These are phyloP conservation scores for Calypte anna DNA, from an alignment of 2,113 vertebrate species.

Conservation along the genomic window DNA sequence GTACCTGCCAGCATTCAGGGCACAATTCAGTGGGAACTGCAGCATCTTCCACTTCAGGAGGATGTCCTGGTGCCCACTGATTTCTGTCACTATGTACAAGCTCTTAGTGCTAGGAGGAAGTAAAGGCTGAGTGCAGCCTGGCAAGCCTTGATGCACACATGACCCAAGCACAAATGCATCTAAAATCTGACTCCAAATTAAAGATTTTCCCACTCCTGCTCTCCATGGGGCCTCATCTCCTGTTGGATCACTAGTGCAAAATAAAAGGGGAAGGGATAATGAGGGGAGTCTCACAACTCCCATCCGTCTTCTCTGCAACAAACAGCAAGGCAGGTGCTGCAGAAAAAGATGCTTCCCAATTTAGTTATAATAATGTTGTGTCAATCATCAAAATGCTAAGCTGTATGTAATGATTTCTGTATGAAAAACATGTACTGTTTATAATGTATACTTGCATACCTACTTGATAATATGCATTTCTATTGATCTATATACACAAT, in stretches of 20 bases:
- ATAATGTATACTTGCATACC: constrained; percentile 18
- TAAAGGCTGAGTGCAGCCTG: not conserved
- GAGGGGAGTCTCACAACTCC: not conserved
- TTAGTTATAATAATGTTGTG: constrained; percentile 45
- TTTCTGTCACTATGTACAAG: not conserved
- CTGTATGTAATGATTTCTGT: constrained; percentile 1
- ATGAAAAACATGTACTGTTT: constrained; percentile 47
- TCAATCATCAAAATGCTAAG: constrained; percentile 42
- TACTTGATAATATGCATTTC: constrained; percentile 31
- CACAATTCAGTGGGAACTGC: not conserved
- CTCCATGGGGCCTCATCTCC: not conserved
- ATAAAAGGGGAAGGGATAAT: not conserved
- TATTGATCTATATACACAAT: constrained; percentile 46
- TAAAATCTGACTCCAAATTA: not conserved
- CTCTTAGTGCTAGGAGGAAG: not conserved
- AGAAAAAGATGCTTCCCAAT: constrained; percentile 16
- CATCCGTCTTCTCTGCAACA: not conserved
- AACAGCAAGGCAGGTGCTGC: constrained; percentile 18
- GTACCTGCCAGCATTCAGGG: not conserved
- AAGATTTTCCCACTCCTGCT: not conserved
- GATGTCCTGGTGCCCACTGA: not conserved
- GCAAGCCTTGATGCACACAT: accelerated
- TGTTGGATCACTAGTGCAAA: not conserved
- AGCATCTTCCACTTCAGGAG: not conserved
- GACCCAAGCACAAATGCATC: not conserved